A percentile compares a stretch with the other conserved stretches of the same genome.
Evolutionary conservation across 2,888 invertebrate species (phyloP).

Genomic region (Lymantria dispar): DNA sequence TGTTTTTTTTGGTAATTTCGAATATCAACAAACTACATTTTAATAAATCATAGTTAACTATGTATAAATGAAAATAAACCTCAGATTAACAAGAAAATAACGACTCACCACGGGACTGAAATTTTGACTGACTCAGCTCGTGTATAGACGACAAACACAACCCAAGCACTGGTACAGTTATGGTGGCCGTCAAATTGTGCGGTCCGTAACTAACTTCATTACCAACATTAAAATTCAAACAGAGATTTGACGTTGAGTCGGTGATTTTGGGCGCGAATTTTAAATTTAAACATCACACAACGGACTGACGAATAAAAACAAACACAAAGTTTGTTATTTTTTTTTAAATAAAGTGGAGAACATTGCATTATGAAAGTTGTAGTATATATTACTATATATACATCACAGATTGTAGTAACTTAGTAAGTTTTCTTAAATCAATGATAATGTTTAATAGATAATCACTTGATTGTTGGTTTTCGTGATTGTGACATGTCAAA

Average conservation of each 20-base stretch:
- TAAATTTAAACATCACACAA: conserved; percentile 11
- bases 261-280: conserved; percentile 11
- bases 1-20: conserved; percentile 13
- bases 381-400: neutral
- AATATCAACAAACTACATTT: conserved; percentile 21
- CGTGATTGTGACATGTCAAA: conserved; percentile 7
- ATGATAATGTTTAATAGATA: neutral
- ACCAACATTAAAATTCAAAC: neutral
- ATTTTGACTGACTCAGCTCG: conserved; percentile 18
- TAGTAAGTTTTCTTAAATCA: conserved; percentile 5
- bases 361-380: neutral
- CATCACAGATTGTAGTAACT: neutral
- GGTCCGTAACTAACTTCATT: conserved; percentile 9
- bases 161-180: conserved; percentile 3
- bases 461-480: conserved; percentile 7
- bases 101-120: conserved; percentile 17
- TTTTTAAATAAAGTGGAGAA: neutral
- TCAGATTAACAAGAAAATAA: conserved; percentile 8
- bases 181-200: conserved; percentile 5
- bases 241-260: neutral
- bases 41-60: conserved; percentile 16
- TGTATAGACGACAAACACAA: conserved; percentile 14
- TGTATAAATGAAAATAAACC: conserved; percentile 20
- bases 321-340: conserved; percentile 1
- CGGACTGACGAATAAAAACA: neutral